Conservation (phyloP, 2,797 vertebrate genomes). For the Linurgus olivaceus region DNA sequence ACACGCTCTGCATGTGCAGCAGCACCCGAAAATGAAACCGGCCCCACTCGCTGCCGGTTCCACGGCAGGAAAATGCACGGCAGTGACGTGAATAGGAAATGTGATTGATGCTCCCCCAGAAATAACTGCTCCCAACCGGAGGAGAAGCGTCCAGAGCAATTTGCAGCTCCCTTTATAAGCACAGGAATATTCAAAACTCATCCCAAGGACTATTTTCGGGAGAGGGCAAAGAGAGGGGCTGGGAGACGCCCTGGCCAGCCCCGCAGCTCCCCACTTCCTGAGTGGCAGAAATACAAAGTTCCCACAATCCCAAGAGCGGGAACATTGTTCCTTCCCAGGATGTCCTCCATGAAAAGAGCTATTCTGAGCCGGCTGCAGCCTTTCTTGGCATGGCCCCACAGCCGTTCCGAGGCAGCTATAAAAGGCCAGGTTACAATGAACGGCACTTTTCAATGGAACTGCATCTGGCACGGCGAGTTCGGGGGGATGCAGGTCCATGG, state of each 20-base stretch:
- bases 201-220: slow-evolving; percentile 1
- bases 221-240: neutral
- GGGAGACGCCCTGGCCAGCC: neutral
- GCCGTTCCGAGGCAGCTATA: neutral
- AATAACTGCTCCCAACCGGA: neutral
- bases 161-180: neutral
- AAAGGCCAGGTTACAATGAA: slow-evolving; percentile 51
- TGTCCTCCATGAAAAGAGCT: slow-evolving; percentile 69
- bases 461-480: neutral
- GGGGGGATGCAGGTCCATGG: neutral
- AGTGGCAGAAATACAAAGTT: slow-evolving; percentile 26
- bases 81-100: neutral
- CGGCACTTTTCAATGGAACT: slow-evolving; percentile 24
- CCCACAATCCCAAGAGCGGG: slow-evolving; percentile 62
- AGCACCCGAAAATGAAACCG: neutral
- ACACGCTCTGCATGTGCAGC: neutral
- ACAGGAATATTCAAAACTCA: neutral
- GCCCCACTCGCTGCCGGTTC: neutral
- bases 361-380: slow-evolving; percentile 66
- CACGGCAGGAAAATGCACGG: neutral
- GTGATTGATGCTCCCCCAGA: neutral
- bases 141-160: neutral
- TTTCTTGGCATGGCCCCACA: slow-evolving; percentile 51
- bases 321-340: slow-evolving; percentile 69
- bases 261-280: neutral